These are phyloP conservation scores for Pseudomyrmex sp. DNA, from an alignment of 1,140 invertebrate genomes.

Conservation along the genomic window DNA sequence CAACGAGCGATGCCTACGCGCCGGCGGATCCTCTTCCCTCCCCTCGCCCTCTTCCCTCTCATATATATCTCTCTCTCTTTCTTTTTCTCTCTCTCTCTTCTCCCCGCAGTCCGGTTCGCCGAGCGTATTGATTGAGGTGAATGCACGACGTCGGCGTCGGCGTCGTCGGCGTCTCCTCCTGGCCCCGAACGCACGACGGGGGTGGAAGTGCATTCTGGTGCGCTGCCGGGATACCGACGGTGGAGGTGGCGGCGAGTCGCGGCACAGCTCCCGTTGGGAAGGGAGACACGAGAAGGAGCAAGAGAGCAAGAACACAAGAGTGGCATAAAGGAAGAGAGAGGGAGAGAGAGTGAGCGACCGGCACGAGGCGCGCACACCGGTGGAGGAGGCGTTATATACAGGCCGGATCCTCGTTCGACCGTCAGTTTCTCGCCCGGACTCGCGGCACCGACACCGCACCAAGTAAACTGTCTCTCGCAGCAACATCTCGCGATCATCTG, in stretches of 20 bases:
- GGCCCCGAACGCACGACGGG: slow-evolving; percentile 43
- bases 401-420: slow-evolving; percentile 71
- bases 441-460: slow-evolving; percentile 44
- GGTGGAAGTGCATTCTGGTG: slow-evolving; percentile 65
- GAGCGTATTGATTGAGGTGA: slow-evolving; percentile 84
- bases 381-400: slow-evolving; percentile 74
- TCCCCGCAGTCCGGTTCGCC: slow-evolving; percentile 61
- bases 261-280: slow-evolving; percentile 33
- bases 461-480: background rate
- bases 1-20: slow-evolving; percentile 57
- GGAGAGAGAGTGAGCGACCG: slow-evolving; percentile 47
- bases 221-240: slow-evolving; percentile 43
- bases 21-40: slow-evolving; percentile 29
- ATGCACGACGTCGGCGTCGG: slow-evolving; percentile 79
- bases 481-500: slow-evolving; percentile 5
- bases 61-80: too few relatives aligned
- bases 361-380: slow-evolving; percentile 32
- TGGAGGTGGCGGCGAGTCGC: slow-evolving; percentile 47
- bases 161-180: slow-evolving; percentile 64
- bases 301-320: slow-evolving; percentile 13
- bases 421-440: slow-evolving; percentile 76
- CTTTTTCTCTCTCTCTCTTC: slow-evolving; percentile 47
- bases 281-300: slow-evolving; percentile 32
- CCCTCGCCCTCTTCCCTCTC: background rate
- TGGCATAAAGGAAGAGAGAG: background rate